A percentile compares a stretch with the other conserved stretches of the same genome.
These are phyloP conservation scores for Gorsachius magnificus DNA, from an alignment of 2,797 vertebrate genomes.

Conservation along the genomic window DNA sequence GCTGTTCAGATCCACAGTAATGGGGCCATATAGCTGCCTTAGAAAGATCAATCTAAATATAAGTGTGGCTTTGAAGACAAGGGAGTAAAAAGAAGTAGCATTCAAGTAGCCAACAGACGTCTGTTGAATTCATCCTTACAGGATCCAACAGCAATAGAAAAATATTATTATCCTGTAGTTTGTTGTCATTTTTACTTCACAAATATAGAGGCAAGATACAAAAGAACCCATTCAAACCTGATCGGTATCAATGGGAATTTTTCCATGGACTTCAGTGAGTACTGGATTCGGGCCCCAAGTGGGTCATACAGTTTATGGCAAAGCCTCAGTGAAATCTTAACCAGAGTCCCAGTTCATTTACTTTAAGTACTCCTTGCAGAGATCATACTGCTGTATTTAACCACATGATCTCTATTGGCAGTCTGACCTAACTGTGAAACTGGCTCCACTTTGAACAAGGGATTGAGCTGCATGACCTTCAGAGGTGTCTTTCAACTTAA, in stretches of 20 bases:
- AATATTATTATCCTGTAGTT: background rate
- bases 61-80: slow-evolving; percentile 57
- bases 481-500: background rate
- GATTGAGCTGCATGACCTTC: slow-evolving; percentile 21
- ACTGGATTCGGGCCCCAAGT: background rate
- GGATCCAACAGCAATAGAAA: background rate
- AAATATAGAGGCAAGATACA: background rate
- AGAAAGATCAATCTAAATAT: slow-evolving; percentile 57
- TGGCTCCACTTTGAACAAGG: background rate
- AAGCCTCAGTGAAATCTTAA: slow-evolving; percentile 36
- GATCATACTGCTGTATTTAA: slow-evolving; percentile 15
- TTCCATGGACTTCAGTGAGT: background rate
- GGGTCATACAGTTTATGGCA: slow-evolving; percentile 13
- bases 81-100: slow-evolving; percentile 22
- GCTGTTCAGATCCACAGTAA: slow-evolving; percentile 48
- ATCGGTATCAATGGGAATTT: background rate
- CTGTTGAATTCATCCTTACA: slow-evolving; percentile 6
- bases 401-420: background rate
- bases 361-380: slow-evolving; percentile 50
- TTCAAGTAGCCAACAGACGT: background rate
- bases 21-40: slow-evolving; percentile 46
- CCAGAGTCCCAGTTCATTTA: slow-evolving; percentile 48
- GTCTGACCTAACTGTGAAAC: background rate
- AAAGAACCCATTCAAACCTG: background rate
- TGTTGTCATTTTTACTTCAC: background rate